These are phyloP conservation scores for Zaprionus bogoriensis DNA, from an alignment of 2,888 invertebrate genomes.

Conservation along the genomic window DNA sequence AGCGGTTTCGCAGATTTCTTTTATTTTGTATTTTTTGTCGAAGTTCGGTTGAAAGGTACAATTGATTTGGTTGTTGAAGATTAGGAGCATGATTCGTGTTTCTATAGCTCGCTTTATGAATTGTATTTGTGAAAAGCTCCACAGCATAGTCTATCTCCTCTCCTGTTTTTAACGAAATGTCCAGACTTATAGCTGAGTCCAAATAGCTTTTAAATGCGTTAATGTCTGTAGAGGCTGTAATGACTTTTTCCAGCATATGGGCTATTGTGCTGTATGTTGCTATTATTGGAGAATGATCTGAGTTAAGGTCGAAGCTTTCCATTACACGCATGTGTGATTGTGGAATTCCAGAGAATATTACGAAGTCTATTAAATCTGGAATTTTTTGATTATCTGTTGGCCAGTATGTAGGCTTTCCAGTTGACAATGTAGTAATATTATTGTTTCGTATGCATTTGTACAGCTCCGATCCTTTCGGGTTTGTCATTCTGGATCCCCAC, in stretches of 20 bases:
- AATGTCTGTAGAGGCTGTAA: neutral
- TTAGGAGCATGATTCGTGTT: neutral
- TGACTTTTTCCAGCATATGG: neutral
- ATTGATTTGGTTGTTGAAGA: neutral
- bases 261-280: neutral
- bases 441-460: conserved; percentile 1
- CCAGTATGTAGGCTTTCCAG: conserved; percentile 2
- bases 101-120: conserved; percentile 9
- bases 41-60: neutral
- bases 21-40: conserved; percentile 6
- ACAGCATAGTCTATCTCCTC: neutral
- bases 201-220: too few relatives aligned
- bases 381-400: neutral
- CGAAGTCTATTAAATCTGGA: neutral
- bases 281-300: conserved; percentile 1
- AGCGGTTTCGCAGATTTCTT: conserved; percentile 1
- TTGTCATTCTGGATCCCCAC: neutral
- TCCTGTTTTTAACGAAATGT: too few relatives aligned
- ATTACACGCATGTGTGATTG: neutral
- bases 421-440: conserved; percentile 1
- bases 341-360: neutral
- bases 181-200: too few relatives aligned
- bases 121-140: conserved; percentile 5
- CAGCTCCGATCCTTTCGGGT: neutral
- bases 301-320: neutral